These are phyloP conservation scores for Lycaon pictus DNA, from an alignment of 2,113 vertebrate species.

Conservation along the genomic window DNA sequence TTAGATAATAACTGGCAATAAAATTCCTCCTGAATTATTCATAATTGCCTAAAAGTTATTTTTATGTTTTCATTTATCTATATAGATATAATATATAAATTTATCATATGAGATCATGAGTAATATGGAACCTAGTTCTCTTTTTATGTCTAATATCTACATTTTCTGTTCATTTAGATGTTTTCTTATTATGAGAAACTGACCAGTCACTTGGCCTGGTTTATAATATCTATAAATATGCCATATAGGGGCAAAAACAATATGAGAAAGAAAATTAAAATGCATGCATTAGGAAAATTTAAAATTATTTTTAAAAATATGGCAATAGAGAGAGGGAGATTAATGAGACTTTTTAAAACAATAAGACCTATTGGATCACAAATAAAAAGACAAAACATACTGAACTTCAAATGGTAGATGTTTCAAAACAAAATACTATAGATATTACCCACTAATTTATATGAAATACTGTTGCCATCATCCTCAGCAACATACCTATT, in stretches of 20 bases:
- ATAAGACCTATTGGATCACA: background rate
- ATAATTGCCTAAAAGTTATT: background rate
- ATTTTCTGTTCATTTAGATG: slow-evolving; percentile 12
- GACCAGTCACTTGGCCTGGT: background rate
- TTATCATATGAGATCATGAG: background rate
- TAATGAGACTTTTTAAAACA: background rate
- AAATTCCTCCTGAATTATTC: slow-evolving; percentile 23
- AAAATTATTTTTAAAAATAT: background rate
- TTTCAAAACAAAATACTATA: slow-evolving; percentile 30
- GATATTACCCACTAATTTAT: background rate
- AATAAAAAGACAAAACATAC: background rate
- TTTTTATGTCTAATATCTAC: background rate
- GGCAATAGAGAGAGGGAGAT: background rate
- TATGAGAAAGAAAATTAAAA: background rate
- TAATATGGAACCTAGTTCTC: background rate
- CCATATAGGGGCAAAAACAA: background rate
- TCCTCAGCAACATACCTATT: background rate
- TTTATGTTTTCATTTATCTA: background rate
- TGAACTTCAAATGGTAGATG: background rate
- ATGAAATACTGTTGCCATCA: background rate
- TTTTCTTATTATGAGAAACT: slow-evolving; percentile 23
- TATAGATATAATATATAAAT: background rate
- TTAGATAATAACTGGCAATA: background rate
- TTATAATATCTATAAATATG: background rate
- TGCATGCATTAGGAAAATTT: background rate